phyloP scores from a whole-genome alignment of 2,113 vertebrate species.

The Fregata magnificens region DNA sequence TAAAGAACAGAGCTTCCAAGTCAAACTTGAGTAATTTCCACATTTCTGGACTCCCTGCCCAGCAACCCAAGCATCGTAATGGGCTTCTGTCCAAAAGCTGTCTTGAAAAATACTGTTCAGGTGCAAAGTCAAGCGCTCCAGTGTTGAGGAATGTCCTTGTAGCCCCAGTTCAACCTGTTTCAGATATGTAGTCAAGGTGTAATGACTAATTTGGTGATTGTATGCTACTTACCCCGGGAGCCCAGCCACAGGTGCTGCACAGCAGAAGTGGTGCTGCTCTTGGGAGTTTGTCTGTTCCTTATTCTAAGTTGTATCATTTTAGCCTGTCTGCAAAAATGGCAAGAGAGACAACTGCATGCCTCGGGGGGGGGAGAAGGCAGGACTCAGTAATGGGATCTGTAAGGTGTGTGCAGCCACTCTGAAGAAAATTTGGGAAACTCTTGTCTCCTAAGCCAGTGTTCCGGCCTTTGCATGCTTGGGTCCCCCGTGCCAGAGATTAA shows the following conservation, averaged over 20 bases:
- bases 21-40: not conserved
- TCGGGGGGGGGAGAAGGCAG: not conserved
- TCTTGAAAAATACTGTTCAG: not conserved
- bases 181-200: not conserved
- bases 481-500: not conserved
- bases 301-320: not conserved
- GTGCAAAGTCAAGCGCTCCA: not conserved
- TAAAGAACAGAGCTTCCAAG: not conserved
- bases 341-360: not conserved
- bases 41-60: not conserved
- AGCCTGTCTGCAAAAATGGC: not conserved
- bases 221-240: not conserved
- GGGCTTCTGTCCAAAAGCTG: not conserved
- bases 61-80: not conserved
- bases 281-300: not conserved
- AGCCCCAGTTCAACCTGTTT: slow-evolving; percentile 9
- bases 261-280: not conserved
- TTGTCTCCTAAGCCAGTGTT: not conserved
- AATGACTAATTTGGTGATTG: not conserved
- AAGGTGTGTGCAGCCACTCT: fast-evolving
- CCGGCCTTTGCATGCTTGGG: not conserved
- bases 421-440: not conserved
- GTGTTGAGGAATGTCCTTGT: not conserved
- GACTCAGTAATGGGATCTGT: not conserved
- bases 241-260: not conserved